phyloP scores from a whole-genome alignment of 2,888 invertebrate species.

The Apamea epomidion region DNA sequence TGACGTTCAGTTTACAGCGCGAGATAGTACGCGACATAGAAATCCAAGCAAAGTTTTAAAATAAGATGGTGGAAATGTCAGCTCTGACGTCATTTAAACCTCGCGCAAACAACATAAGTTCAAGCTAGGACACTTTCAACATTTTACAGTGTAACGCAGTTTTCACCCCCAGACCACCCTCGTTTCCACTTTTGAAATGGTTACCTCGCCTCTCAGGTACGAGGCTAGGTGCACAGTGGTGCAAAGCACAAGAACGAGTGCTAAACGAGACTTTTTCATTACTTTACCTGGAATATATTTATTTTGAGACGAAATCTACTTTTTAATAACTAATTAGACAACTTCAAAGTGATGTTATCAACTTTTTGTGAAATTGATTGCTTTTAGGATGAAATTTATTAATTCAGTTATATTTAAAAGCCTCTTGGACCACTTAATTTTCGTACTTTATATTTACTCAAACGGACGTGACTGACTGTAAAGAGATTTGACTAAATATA shows the following conservation, averaged over 20 bases:
- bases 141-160: constrained; percentile 77
- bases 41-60: constrained; percentile 15
- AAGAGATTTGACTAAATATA: constrained; percentile 20
- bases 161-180: constrained; percentile 75
- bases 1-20: not conserved
- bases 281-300: constrained; percentile 67
- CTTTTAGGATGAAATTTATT: constrained; percentile 45
- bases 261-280: constrained; percentile 72
- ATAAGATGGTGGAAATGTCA: constrained; percentile 32
- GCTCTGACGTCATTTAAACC: constrained; percentile 55
- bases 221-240: constrained; percentile 64
- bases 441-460: constrained; percentile 25
- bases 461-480: constrained; percentile 24
- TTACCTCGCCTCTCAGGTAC: constrained; percentile 73
- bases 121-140: constrained; percentile 70
- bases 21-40: not conserved
- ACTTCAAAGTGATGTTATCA: constrained; percentile 39
- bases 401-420: constrained; percentile 45
- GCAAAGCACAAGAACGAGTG: constrained; percentile 72
- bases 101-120: constrained; percentile 63
- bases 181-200: constrained; percentile 80
- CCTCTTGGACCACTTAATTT: constrained; percentile 26
- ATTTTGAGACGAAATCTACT: constrained; percentile 37
- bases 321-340: constrained; percentile 49
- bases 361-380: constrained; percentile 41